These are phyloP conservation scores for Rousettus madagascariensis DNA, from an alignment of 2,797 vertebrate species.

Conservation along the genomic window DNA sequence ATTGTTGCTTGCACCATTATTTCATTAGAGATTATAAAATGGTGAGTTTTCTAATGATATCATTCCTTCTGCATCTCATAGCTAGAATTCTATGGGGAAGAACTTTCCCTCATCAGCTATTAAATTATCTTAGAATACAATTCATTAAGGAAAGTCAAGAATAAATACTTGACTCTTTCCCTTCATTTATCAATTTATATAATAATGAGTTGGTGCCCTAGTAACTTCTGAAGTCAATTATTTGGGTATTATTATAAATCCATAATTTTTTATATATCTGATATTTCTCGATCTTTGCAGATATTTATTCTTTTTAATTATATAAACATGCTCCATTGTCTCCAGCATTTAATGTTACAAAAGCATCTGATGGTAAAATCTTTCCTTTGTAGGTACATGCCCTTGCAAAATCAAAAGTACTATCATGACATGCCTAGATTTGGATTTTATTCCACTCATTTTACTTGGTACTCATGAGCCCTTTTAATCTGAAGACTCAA, in stretches of 20 bases:
- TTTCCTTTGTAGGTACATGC: not conserved
- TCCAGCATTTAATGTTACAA: not conserved
- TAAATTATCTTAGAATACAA: conserved; percentile 1
- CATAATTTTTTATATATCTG: conserved; percentile 14
- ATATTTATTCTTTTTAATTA: not conserved
- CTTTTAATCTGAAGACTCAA: not conserved
- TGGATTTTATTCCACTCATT: not conserved
- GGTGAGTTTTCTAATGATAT: not conserved
- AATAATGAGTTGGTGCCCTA: not conserved
- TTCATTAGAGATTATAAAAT: not conserved
- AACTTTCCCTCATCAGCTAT: not conserved
- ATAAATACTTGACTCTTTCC: not conserved
- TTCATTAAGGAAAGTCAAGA: not conserved
- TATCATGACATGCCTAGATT: not conserved
- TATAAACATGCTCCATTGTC: not conserved
- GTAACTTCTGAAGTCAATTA: not conserved
- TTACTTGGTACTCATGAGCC: not conserved
- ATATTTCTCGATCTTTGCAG: not conserved
- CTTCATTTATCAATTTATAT: not conserved
- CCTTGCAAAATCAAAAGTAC: conserved; percentile 32
- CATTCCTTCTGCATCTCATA: not conserved
- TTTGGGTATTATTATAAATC: not conserved
- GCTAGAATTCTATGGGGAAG: not conserved
- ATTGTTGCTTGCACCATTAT: not conserved
- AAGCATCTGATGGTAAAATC: not conserved